Conservation (phyloP, 1,140 invertebrate genomes). For the Marisa cornuarietis region DNA sequence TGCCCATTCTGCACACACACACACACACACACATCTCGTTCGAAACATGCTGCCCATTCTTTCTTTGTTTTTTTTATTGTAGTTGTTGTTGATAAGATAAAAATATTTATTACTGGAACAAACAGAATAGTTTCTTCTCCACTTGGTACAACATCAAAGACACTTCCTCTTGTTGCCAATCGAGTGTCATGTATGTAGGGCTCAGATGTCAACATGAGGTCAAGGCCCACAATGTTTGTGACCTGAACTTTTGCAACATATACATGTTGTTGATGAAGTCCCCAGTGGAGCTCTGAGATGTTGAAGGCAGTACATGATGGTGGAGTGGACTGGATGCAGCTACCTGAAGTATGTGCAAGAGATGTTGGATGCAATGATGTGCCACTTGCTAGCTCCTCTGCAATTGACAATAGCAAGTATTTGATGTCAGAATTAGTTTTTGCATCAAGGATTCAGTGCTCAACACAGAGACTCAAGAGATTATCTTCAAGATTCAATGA, state of each 20-base stretch:
- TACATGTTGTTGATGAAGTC: slow-evolving; percentile 26
- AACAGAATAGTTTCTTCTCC: too few relatives aligned
- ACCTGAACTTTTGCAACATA: slow-evolving; percentile 36
- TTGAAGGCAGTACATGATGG: slow-evolving; percentile 28
- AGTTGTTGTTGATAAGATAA: too few relatives aligned
- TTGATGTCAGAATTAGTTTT: too few relatives aligned
- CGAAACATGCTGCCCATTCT: too few relatives aligned
- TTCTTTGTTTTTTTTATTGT: too few relatives aligned
- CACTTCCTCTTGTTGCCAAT: slow-evolving; percentile 30
- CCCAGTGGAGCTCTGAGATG: slow-evolving; percentile 19
- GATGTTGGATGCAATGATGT: slow-evolving; percentile 20
- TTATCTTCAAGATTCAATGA: too few relatives aligned
- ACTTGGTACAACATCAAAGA: slow-evolving; percentile 27
- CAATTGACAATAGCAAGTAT: not conserved
- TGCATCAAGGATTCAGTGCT: too few relatives aligned
- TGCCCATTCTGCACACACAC: too few relatives aligned
- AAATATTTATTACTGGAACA: too few relatives aligned
- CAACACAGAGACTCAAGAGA: too few relatives aligned
- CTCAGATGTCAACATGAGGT: slow-evolving; percentile 15
- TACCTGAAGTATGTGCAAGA: slow-evolving; percentile 16
- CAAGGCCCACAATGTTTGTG: slow-evolving; percentile 29
- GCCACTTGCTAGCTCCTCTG: slow-evolving; percentile 23
- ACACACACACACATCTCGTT: too few relatives aligned
- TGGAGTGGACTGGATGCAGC: slow-evolving; percentile 20
- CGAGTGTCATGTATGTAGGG: slow-evolving; percentile 28